Evolutionary conservation across 2,888 invertebrate species (phyloP).

Genomic region (Hipparchia semele): DNA sequence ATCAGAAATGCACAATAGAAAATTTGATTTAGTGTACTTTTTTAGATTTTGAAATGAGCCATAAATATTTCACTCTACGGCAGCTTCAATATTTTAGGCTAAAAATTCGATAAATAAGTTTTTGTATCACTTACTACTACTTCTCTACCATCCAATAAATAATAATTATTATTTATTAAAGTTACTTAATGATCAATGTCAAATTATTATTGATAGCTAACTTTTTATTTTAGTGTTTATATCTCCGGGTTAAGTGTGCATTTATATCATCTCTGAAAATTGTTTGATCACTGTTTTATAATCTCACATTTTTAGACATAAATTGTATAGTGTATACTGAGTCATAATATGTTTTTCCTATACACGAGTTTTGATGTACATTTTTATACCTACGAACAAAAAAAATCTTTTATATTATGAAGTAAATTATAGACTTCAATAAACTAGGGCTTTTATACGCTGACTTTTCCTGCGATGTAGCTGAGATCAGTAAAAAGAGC

Average conservation of each 20-base stretch:
- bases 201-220: not conserved
- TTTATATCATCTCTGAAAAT: not conserved
- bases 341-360: not conserved
- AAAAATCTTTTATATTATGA: too few species aligned
- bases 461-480: not conserved
- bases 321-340: constrained; percentile 3
- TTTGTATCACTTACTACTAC: not conserved
- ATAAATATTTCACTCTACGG: not conserved
- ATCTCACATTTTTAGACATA: constrained; percentile 1
- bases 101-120: not conserved
- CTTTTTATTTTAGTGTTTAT: not conserved
- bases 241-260: not conserved
- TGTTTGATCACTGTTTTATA: constrained; percentile 1
- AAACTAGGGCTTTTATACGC: not conserved
- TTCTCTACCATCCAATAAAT: not conserved
- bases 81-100: not conserved
- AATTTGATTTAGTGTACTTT: not conserved
- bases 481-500: constrained; percentile 10
- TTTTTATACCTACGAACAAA: constrained; percentile 7
- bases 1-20: not conserved
- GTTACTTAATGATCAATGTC: not conserved
- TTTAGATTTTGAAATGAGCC: not conserved
- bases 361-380: constrained; percentile 9
- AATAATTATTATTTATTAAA: not conserved
- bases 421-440: too few species aligned